These are phyloP conservation scores for Chlorospingus flavigularis DNA, from an alignment of 2,797 vertebrate genomes.

Conservation along the genomic window DNA sequence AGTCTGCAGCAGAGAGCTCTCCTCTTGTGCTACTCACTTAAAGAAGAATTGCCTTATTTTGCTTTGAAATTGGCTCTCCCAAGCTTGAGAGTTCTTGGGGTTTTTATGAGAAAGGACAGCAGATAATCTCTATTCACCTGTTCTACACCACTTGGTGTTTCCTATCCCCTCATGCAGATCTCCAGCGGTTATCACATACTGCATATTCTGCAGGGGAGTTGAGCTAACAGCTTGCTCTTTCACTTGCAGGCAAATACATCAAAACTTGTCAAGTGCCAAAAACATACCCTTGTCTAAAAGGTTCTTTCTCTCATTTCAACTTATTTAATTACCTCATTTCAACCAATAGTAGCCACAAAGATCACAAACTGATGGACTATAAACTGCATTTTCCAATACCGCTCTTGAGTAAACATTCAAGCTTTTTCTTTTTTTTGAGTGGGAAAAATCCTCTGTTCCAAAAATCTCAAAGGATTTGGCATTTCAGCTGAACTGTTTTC, in stretches of 20 bases:
- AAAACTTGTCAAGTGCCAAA: not conserved
- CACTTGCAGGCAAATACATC: not conserved
- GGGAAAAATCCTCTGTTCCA: not conserved
- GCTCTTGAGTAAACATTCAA: not conserved
- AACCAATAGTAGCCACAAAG: not conserved
- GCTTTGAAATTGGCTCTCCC: not conserved
- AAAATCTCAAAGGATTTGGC: not conserved
- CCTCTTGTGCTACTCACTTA: not conserved
- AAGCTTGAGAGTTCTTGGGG: not conserved
- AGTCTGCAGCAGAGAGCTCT: not conserved
- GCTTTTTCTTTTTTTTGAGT: not conserved
- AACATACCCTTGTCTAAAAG: not conserved
- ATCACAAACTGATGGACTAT: not conserved
- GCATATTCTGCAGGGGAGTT: not conserved
- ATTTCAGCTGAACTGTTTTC: not conserved
- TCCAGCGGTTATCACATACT: not conserved
- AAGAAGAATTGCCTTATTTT: not conserved
- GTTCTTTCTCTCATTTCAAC: not conserved
- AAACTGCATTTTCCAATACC: not conserved
- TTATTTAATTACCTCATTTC: not conserved
- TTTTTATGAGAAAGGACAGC: not conserved
- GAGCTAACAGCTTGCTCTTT: not conserved
- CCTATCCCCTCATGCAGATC: not conserved
- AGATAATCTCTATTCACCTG: not conserved
- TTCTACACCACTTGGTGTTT: not conserved